These are phyloP conservation scores for Archocentrus centrarchus DNA, from an alignment of 2,113 vertebrate species.

Conservation along the genomic window DNA sequence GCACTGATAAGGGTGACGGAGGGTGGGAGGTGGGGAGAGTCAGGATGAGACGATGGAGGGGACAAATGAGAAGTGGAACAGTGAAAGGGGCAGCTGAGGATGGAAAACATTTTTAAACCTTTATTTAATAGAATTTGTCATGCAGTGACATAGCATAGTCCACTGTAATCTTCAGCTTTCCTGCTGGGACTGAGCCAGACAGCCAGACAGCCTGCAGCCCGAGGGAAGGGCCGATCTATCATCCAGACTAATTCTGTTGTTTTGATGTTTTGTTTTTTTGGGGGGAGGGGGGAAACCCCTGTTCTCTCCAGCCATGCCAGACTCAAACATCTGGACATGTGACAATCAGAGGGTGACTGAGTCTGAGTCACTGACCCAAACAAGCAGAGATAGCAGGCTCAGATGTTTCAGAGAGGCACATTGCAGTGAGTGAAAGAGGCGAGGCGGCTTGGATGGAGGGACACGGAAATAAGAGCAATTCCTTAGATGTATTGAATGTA, in stretches of 20 bases:
- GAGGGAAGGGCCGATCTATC: slow-evolving; percentile 33
- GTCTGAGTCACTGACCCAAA: neutral
- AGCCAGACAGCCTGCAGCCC: slow-evolving; percentile 49
- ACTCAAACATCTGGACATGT: slow-evolving; percentile 31
- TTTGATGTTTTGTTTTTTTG: slow-evolving; percentile 34
- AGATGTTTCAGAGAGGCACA: neutral
- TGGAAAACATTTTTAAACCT: slow-evolving; percentile 34
- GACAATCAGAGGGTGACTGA: neutral
- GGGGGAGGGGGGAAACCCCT: neutral
- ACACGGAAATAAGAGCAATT: neutral
- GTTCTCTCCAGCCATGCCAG: slow-evolving; percentile 14
- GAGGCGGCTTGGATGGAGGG: slow-evolving; percentile 8
- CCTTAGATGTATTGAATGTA: neutral
- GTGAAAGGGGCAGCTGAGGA: slow-evolving; percentile 9
- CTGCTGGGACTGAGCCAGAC: slow-evolving; percentile 1
- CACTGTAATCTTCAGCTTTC: slow-evolving; percentile 47
- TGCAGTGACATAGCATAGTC: slow-evolving; percentile 12
- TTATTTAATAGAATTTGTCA: slow-evolving; percentile 44
- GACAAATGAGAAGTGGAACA: slow-evolving; percentile 5
- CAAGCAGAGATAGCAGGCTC: neutral
- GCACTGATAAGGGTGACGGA: slow-evolving; percentile 8
- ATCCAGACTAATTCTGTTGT: slow-evolving; percentile 50
- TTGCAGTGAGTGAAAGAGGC: neutral
- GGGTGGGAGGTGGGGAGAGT: slow-evolving; percentile 1
- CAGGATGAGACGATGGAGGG: slow-evolving; percentile 10